Base-by-base conservation (phyloP, 2,113 vertebrate species). In the Otis tarda region DNA sequence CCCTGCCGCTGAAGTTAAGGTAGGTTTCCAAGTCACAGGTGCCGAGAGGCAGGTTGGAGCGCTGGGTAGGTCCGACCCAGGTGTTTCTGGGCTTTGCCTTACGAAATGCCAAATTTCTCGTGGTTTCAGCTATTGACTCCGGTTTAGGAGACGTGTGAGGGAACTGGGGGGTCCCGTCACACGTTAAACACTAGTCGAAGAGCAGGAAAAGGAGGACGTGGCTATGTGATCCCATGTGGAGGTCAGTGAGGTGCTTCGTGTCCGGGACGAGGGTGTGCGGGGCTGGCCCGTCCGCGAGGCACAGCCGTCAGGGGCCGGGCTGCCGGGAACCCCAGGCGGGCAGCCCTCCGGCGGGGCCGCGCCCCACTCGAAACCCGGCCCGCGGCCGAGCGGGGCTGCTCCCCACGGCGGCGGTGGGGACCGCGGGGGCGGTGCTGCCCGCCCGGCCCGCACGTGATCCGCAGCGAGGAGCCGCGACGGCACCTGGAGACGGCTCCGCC, bases 401-500 rank as follows among this genome's bases (percentile, higher is more conserved):
- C 28, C 28, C 61, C 17, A 21, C 30, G 20, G 60, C 35, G 31
- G 47, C 28, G 12, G 37, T 1, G 41, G 35, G 41, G 57, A 52
- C 69, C 13, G 16, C 12, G 39, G 39, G 39, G 39, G 21, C 30
- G 9, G 59, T 65, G 55, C 53, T 83, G 60, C 22, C 87, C 57
- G 63, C 53, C 9, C 47, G 47, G 60, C 22, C 87, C 57, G 63
- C 53, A 10, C 47, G 47, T 7, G 53, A 8, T 35, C 13, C 0
- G 64, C 37, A 5, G 0, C 13, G 14, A n/a, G 50, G 60, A 77
- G 25, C 56, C 37, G 10, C 19, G 31, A 33, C 79, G 9, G 70
- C 30, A 92, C 93, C 94, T 94, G 96, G 45, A 35, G 81, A 83
- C 92, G 68, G 94, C 95, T 49, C 95, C 97, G 83, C 86, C 89